phyloP scores from a whole-genome alignment of 2,888 invertebrate species.

The Agriopis marginaria region DNA sequence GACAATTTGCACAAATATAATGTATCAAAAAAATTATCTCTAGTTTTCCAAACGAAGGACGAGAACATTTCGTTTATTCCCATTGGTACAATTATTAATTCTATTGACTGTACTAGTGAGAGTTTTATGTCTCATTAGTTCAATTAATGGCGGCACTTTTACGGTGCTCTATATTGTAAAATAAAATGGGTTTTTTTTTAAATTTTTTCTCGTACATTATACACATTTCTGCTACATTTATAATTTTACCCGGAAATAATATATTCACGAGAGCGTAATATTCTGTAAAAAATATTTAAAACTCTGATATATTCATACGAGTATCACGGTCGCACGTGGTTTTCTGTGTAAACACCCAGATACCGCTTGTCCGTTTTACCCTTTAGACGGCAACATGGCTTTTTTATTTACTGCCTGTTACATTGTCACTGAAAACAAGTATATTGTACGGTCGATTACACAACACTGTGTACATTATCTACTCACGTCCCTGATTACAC shows the following conservation, averaged over 20 bases:
- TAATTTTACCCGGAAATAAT: background rate
- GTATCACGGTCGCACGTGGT: background rate
- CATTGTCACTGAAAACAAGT: background rate
- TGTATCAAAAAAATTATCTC: too few relatives aligned
- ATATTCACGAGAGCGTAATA: constrained; percentile 11
- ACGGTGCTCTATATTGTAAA: too few relatives aligned
- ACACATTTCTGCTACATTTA: too few relatives aligned
- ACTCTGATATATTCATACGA: constrained; percentile 3
- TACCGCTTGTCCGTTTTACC: constrained; percentile 16
- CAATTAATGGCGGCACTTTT: too few relatives aligned
- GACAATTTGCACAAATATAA: too few relatives aligned
- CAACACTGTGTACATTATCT: background rate
- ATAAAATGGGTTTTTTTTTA: too few relatives aligned
- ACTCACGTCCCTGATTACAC: constrained; percentile 8
- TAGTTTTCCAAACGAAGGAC: background rate
- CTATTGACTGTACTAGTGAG: too few relatives aligned
- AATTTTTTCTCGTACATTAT: background rate
- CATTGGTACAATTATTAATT: too few relatives aligned
- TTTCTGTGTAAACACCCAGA: constrained; percentile 21
- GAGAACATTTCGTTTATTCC: too few relatives aligned
- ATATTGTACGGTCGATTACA: background rate
- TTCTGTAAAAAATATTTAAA: constrained; percentile 18
- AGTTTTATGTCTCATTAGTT: too few relatives aligned
- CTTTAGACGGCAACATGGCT: constrained; percentile 1
- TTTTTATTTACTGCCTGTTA: constrained; percentile 16